These are phyloP conservation scores for Neoitamus cyanurus DNA, from an alignment of 2,888 invertebrate species.

Conservation along the genomic window DNA sequence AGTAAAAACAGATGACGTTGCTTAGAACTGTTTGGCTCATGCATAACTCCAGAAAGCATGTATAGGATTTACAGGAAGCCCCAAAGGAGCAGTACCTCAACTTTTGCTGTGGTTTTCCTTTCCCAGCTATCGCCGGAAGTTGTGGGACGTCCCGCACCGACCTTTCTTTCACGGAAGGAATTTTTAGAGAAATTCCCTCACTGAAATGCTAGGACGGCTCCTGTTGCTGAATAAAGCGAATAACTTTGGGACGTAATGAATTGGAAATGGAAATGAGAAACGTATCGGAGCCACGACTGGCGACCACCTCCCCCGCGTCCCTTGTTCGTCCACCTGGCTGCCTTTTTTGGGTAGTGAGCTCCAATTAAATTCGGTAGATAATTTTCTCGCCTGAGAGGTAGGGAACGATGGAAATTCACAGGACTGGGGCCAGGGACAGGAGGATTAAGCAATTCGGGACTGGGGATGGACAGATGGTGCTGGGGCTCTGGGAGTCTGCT, in stretches of 20 bases:
- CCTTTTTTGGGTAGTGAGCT: background rate
- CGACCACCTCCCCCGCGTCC: background rate
- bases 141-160: background rate
- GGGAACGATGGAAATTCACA: background rate
- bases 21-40: background rate
- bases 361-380: slow-evolving; percentile 24
- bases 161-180: background rate
- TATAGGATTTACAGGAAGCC: too few species aligned
- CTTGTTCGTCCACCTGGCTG: background rate
- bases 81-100: background rate
- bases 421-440: background rate
- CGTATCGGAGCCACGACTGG: background rate
- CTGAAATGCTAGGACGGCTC: background rate
- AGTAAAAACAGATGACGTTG: too few species aligned
- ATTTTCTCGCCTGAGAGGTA: background rate
- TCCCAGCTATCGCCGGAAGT: background rate
- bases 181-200: background rate
- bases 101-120: background rate
- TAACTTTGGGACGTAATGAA: slow-evolving; percentile 25
- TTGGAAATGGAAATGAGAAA: slow-evolving; percentile 28
- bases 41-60: background rate
- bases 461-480: background rate
- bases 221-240: background rate
- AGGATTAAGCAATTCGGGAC: background rate
- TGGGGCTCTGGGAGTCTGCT: background rate